Evolutionary conservation across 2,888 invertebrate species (phyloP), one percentile per base, ranked within the genome.

Genomic region (Phaedon cochleariae): DNA sequence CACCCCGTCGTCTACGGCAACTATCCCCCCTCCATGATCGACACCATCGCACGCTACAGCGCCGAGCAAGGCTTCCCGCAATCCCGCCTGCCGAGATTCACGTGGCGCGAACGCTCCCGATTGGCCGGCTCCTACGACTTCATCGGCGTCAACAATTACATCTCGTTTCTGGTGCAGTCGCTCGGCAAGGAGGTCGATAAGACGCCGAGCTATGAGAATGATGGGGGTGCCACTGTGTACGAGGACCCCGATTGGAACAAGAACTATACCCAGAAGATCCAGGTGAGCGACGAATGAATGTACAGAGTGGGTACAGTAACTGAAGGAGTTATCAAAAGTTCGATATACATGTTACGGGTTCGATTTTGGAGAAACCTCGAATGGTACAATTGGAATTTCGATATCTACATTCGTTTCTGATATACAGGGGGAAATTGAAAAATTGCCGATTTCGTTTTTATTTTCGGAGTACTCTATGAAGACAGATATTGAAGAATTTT

Each of bases 101-200:
- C 87, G 0, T 17, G 74, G 0, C 83, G 87, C n/a, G 90, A 92
- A 83, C 83, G 90, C 4, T 77, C 82, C 6, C 82, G 84, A 58
- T 87, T 92, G 22, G 82, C 80, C 22, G 89, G 86, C 0, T 88
- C 92, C 0, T 85, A 85, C 0, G 93, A 94, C 78, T 92, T 90
- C 80, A 84, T 93, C 59, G 92, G 92, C 0, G 79, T 93, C 10
- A 94, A 94, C 78, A 87, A 90, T 62, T 94, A 94, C 77, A 90
- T 91, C 0, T 86, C 89, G 0, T 82, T 83, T 69, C 72, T 89
- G 73, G 85, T 83, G 86, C 31, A n/a, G n/a, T 59, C 45, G 9
- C 26, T 26, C 5, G 59, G 60, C 26, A 58, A 62, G 0, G 64
- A 29, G 4, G 37, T 61, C 2, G 48, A 51, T 15, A 17, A 29